A percentile compares a stretch with the other conserved stretches of the same genome.
Conservation (phyloP, 2,888 invertebrate species). For the Pharmacophagus antenor region DNA sequence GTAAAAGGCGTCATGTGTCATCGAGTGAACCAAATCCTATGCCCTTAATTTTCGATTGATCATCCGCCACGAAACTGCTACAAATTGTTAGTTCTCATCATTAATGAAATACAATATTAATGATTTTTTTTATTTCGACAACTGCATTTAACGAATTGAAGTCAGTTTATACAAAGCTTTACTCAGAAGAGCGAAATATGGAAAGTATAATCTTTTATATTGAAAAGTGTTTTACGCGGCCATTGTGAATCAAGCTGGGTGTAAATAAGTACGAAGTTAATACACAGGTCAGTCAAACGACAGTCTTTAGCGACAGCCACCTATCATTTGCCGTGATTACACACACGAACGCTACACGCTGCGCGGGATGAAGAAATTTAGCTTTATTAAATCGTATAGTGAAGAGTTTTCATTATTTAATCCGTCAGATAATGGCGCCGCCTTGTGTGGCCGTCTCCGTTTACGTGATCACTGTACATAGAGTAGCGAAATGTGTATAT, state of each 20-base stretch:
- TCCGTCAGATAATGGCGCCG: constrained; percentile 19
- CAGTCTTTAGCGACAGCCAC: constrained; percentile 43
- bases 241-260: constrained; percentile 24
- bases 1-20: neutral
- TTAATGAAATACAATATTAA: neutral
- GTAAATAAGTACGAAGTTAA: constrained; percentile 45
- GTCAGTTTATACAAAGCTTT: neutral
- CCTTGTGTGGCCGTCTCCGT: constrained; percentile 27
- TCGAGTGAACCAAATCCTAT: constrained; percentile 2
- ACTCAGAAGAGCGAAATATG: neutral
- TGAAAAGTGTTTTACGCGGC: constrained; percentile 32
- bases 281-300: constrained; percentile 40
- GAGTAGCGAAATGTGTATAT: neutral
- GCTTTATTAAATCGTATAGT: constrained; percentile 42
- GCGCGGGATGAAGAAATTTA: constrained; percentile 66
- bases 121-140: neutral
- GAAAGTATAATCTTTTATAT: constrained; percentile 4
- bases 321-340: constrained; percentile 69
- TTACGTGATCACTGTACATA: constrained; percentile 8
- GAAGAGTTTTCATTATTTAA: constrained; percentile 31
- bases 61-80: neutral
- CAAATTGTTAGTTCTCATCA: neutral
- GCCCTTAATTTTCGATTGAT: neutral
- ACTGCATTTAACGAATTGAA: neutral
- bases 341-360: constrained; percentile 52